Evolutionary conservation across 2,888 invertebrate species (phyloP), one percentile per base, ranked within the genome.

Genomic region (Hemaris fuciformis): DNA sequence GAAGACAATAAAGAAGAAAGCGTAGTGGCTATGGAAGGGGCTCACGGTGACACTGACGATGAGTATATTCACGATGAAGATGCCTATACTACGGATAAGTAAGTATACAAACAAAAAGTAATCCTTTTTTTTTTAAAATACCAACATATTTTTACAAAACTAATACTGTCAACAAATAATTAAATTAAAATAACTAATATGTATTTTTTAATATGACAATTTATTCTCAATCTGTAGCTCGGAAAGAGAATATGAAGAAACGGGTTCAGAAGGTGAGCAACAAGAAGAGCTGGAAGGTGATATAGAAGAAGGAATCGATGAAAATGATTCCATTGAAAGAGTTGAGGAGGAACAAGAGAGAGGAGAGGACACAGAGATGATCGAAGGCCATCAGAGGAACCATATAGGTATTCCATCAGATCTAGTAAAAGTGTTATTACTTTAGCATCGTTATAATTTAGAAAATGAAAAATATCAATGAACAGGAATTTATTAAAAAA

Each of bases 221-320:
- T n/a, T n/a, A n/a, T n/a, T 4, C 34, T 56, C 8, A 43, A 46
- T 48, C 13, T 46, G 56, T 58, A 95, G 95, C 76, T 95, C 95
- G 31, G 94, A 94, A 69, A 95, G 96, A 79, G 96, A 93, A 65
- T 93, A 93, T 57, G 93, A 95, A 67, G 97, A 95, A 73, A 94
- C 94, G 59, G 95, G 94, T 69, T 96, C 95, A 22, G 95, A 96
- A 75, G 94, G 94, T 41, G 96, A 96, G 79, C 94, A 95, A 22
- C 93, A 94, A 70, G 96, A 94, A 46, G 96, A 96, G 64, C 77
- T 83, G 64, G 93, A 93, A 62, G 88, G 80, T 70, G 92, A 87
- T 74, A 76, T 76, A 61, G 93, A 93, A 59, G 85, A 84, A 66
- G 81, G 81, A 42, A 80, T 77, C 3, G 87, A 84, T 61, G 77